These are phyloP conservation scores for Drosophila azteca DNA, from an alignment of 1,140 invertebrate species.

Conservation along the genomic window DNA sequence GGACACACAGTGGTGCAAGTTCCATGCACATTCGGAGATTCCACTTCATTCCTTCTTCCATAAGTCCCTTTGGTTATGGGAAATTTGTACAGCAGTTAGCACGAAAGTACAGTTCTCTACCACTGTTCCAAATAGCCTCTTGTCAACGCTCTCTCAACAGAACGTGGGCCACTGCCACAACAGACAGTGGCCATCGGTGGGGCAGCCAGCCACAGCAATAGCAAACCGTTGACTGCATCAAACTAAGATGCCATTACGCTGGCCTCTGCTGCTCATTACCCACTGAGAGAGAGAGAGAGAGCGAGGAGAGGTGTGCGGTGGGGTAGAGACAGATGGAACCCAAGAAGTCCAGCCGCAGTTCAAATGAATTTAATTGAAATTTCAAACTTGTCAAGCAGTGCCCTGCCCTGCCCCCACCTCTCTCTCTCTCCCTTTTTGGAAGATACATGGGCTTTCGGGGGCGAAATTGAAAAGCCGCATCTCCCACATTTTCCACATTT, in stretches of 20 bases:
- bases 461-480: constrained; percentile 43
- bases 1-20: constrained; percentile 14
- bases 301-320: neutral
- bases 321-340: constrained; percentile 19
- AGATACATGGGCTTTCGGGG: constrained; percentile 43
- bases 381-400: constrained; percentile 79
- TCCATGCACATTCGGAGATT: too few relatives aligned
- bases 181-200: neutral
- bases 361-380: constrained; percentile 82
- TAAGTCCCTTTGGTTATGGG: too few relatives aligned
- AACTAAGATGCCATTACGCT: constrained; percentile 51
- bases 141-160: constrained; percentile 13
- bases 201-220: too few relatives aligned
- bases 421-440: neutral
- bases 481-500: constrained; percentile 11
- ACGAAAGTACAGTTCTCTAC: neutral
- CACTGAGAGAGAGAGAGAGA: too few relatives aligned
- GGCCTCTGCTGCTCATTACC: constrained; percentile 40
- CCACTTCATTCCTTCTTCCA: too few relatives aligned
- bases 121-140: constrained; percentile 9
- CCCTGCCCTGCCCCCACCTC: neutral
- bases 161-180: constrained; percentile 7
- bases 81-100: too few relatives aligned
- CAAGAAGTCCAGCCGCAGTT: constrained; percentile 69
- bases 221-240: constrained; percentile 28